Evolutionary conservation across 2,797 vertebrate species (phyloP).

Genomic region (Anableps anableps): DNA sequence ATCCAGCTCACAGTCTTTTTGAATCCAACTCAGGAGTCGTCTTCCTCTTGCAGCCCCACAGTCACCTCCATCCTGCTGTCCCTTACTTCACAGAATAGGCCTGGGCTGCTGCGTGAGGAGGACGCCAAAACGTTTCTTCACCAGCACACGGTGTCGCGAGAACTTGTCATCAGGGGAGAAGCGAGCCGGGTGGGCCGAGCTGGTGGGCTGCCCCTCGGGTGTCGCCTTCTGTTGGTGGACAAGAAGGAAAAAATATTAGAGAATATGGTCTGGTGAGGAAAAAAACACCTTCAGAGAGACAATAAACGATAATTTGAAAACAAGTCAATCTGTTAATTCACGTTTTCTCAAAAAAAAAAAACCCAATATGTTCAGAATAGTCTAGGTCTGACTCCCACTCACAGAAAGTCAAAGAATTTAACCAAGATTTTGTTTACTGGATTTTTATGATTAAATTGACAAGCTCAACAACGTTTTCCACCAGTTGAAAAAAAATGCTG

Average conservation of each 20-base stretch:
- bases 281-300: background rate
- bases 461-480: too few species aligned
- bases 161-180: constrained; percentile 96
- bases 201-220: constrained; percentile 82
- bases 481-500: too few species aligned
- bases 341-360: too few species aligned
- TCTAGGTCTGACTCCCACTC: background rate
- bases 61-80: constrained; percentile 3
- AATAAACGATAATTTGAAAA: background rate
- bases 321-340: background rate
- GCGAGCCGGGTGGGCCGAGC: constrained; percentile 90
- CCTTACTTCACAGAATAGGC: constrained; percentile 79
- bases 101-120: constrained; percentile 89
- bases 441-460: too few species aligned
- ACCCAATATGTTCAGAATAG: background rate
- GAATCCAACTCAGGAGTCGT: background rate
- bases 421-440: too few species aligned
- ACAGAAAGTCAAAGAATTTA: too few species aligned
- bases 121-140: constrained; percentile 90
- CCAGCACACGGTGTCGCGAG: constrained; percentile 86
- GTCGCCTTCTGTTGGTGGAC: constrained; percentile 79
- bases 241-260: background rate
- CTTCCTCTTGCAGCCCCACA: constrained; percentile 9
- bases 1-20: background rate
- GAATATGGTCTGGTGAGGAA: background rate